Base-by-base conservation (phyloP, 1,140 invertebrate species). In the Macrobrachium nipponense region DNA sequence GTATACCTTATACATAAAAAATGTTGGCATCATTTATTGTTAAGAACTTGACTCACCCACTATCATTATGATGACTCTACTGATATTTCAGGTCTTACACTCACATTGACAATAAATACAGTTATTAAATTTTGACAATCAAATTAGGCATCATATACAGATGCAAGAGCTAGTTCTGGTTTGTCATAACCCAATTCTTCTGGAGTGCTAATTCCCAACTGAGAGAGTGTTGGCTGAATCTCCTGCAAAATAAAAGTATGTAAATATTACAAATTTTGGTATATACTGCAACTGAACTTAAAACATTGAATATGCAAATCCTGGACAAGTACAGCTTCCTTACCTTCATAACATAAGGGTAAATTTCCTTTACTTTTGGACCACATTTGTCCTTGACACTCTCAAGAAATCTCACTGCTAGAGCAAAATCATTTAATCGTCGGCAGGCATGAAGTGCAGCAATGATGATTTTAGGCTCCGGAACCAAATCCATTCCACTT, bases 181-280 rank as follows among this genome's bases (percentile, higher is more conserved):
- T 99, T 97, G 91, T 99, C 97, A 90, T 98, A 99, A 76, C 98
- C 98, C 89, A 99, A 92, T 90, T 99, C 97, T 92, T 99, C 98
- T 17, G 96, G 96, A 23, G 98, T 99, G 44, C 94, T 95, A 89
- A 99, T 95, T 27, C 98, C 98, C 60, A 99, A 92, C 92, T 99
- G 97, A 73, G 95, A 94, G 17, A 99, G 92, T 17, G 97, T 98
- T 60, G 98, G 98, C 89, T 93, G 93, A 89, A 99, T 97, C 93
- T 99, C 97, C 93, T 98, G 95, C 18, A 73, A 89, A 80, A 36
- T 44, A 61, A 84, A 87, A 80, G n/a, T n/a, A n/a, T n/a, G n/a
- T 80, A 5, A 60, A 59, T n/a, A n/a, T 51, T n/a, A n/a, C n/a
- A 5, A 59, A 51, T n/a, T 58, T 59, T 27, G 20, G 20, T 23